A percentile compares a stretch with the other conserved stretches of the same genome.
Evolutionary conservation across 2,113 vertebrate species (phyloP).

Genomic region (Numida meleagris): DNA sequence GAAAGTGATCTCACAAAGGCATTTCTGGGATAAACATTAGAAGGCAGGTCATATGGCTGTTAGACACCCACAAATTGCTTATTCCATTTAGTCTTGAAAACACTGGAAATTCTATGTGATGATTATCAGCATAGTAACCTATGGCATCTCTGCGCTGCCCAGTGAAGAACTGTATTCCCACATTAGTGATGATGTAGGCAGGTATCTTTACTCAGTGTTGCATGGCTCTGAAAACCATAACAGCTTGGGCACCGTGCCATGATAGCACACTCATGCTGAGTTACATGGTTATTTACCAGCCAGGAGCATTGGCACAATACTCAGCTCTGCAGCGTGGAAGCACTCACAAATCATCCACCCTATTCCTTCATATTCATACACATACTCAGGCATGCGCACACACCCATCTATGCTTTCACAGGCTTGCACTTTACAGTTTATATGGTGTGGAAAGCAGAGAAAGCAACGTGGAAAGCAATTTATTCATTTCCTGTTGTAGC

Average conservation of each 20-base stretch:
- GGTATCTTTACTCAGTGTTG: background rate
- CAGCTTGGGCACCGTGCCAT: background rate
- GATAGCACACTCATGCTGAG: background rate
- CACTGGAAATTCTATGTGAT: background rate
- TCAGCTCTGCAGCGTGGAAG: background rate
- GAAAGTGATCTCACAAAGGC: background rate
- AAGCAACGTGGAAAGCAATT: background rate
- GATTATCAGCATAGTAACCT: background rate
- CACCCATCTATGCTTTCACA: background rate
- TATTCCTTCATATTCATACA: background rate
- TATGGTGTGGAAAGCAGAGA: background rate
- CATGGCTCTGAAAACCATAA: background rate
- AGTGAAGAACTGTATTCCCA: background rate
- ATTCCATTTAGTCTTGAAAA: background rate
- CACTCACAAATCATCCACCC: background rate
- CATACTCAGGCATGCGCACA: fast-evolving
- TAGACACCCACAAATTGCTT: background rate
- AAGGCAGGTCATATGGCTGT: background rate
- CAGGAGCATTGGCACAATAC: background rate
- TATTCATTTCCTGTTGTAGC: background rate
- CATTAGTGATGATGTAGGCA: background rate
- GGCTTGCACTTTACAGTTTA: background rate
- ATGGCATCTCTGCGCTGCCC: background rate
- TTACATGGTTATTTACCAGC: fast-evolving
- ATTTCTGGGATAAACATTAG: background rate